phyloP scores from a whole-genome alignment of 2,888 invertebrate species.

The Leptinotarsa peninsularis region DNA sequence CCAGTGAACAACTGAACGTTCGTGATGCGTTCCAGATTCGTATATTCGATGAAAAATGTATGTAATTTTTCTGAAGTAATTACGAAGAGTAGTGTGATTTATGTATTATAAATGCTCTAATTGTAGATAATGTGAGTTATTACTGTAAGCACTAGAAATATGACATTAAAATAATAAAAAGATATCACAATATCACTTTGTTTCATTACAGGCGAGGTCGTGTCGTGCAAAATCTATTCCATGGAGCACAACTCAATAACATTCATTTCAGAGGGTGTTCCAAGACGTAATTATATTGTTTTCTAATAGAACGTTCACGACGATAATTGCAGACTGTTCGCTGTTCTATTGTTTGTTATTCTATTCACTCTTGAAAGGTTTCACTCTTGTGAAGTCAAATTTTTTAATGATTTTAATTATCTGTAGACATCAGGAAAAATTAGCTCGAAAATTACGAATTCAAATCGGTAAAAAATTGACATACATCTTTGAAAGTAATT shows the following conservation, averaged over 20 bases:
- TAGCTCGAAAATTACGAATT: too few species aligned
- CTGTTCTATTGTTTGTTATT: slow-evolving; percentile 18
- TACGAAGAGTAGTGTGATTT: slow-evolving; percentile 63
- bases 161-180: slow-evolving; percentile 58
- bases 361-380: neutral
- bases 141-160: slow-evolving; percentile 63
- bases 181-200: slow-evolving; percentile 59
- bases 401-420: too few species aligned
- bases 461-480: too few species aligned
- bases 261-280: slow-evolving; percentile 28
- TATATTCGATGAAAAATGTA: slow-evolving; percentile 45
- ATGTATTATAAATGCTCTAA: slow-evolving; percentile 62
- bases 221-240: slow-evolving; percentile 33
- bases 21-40: slow-evolving; percentile 44
- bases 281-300: slow-evolving; percentile 23
- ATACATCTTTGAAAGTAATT: too few species aligned
- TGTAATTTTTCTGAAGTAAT: slow-evolving; percentile 49
- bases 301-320: slow-evolving; percentile 19
- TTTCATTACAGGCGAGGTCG: slow-evolving; percentile 52
- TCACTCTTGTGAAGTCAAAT: neutral
- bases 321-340: slow-evolving; percentile 17
- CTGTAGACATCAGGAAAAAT: too few species aligned
- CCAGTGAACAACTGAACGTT: slow-evolving; percentile 35
- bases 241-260: slow-evolving; percentile 35
- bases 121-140: slow-evolving; percentile 64